Conservation (phyloP, 2,888 invertebrate species). For the Hypomecis atomaria region DNA sequence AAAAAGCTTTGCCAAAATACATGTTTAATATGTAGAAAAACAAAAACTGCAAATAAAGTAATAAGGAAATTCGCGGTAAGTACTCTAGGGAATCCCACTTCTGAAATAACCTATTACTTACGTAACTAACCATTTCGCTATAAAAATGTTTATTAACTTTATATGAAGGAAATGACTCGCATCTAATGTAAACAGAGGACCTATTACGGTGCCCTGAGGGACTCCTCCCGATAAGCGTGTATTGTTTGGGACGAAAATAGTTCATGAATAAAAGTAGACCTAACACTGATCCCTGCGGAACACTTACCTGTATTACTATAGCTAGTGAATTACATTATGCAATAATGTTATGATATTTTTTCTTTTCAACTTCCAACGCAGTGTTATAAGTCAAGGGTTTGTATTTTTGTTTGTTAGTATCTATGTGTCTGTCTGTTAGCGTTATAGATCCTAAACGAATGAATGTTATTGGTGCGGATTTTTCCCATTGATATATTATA, state of each 20-base stretch:
- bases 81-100: not conserved
- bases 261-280: not conserved
- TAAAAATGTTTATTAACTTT: not conserved
- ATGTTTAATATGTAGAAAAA: no score
- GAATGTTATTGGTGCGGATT: no score
- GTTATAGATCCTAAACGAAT: no score
- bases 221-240: not conserved
- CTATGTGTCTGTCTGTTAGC: no score
- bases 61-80: not conserved
- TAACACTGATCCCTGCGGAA: conserved; percentile 2
- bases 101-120: not conserved
- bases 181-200: conserved; percentile 1
- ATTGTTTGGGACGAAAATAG: not conserved
- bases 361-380: no score
- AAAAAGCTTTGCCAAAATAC: no score
- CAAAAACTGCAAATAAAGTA: no score
- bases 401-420: no score
- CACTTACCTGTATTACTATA: conserved; percentile 1
- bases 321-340: not conserved
- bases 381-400: no score
- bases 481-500: no score
- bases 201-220: conserved; percentile 6
- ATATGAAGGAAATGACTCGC: not conserved
- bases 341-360: not conserved
- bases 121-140: not conserved